Evolutionary conservation across 2,113 vertebrate species (phyloP).

Genomic region (Bos javanicus): DNA sequence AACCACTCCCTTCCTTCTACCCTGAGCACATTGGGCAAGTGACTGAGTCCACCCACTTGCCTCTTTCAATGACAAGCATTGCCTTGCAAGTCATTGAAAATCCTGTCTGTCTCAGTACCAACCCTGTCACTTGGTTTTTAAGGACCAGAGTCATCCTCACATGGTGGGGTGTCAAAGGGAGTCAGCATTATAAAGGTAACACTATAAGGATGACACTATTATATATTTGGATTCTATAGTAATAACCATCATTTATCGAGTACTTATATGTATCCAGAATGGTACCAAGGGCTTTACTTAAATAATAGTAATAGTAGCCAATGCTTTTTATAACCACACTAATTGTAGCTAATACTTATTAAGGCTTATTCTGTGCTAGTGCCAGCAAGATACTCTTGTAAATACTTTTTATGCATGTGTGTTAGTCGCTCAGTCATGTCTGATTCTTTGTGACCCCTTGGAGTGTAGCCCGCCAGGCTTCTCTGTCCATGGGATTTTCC

Average conservation of each 20-base stretch:
- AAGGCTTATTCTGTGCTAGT: not conserved
- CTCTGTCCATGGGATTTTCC: not conserved
- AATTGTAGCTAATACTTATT: not conserved
- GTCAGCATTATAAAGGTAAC: not conserved
- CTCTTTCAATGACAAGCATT: not conserved
- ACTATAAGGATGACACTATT: not conserved
- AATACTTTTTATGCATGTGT: not conserved
- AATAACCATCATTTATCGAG: not conserved
- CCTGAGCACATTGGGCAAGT: rapidly evolving
- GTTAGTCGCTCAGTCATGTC: not conserved
- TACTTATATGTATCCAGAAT: not conserved
- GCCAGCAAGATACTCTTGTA: not conserved
- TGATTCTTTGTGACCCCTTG: not conserved
- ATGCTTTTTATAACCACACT: not conserved
- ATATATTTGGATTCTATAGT: not conserved
- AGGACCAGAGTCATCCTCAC: not conserved
- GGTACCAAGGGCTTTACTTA: not conserved
- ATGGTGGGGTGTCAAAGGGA: not conserved
- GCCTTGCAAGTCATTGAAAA: not conserved
- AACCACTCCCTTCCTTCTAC: not conserved
- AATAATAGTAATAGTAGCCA: not conserved
- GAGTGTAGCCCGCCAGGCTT: not conserved
- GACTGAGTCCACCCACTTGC: not conserved
- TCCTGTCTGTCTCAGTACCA: not conserved
- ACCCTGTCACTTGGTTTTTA: not conserved